Conservation (phyloP, 2,113 vertebrate species). For the Phyllopteryx taeniolatus region DNA sequence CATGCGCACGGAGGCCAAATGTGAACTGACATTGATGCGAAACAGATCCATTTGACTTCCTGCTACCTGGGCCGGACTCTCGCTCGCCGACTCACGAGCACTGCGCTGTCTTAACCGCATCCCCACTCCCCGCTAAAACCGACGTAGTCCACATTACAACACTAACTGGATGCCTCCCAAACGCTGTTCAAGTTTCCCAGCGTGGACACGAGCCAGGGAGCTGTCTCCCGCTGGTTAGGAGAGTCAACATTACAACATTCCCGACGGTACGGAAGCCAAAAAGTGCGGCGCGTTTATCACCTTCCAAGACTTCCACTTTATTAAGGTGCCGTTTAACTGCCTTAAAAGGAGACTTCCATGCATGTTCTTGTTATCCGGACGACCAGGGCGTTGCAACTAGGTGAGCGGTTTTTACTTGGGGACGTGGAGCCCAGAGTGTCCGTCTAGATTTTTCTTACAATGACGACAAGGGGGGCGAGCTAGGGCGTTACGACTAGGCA, state of each 20-base stretch:
- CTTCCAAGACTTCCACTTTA: neutral
- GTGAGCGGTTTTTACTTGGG: neutral
- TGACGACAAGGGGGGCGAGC: neutral
- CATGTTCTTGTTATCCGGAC: neutral
- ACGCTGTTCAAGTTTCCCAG: slow-evolving; percentile 13
- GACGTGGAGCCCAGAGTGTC: neutral
- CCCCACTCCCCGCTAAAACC: slow-evolving; percentile 20
- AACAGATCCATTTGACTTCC: slow-evolving; percentile 13
- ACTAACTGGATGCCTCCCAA: slow-evolving; percentile 12
- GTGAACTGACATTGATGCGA: neutral
- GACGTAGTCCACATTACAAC: neutral
- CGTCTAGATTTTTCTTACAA: too few relatives aligned
- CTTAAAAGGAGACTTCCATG: neutral
- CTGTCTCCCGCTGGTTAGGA: slow-evolving; percentile 12
- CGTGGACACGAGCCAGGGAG: slow-evolving; percentile 8
- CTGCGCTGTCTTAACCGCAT: slow-evolving; percentile 22
- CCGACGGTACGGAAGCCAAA: slow-evolving; percentile 1
- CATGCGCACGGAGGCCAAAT: neutral
- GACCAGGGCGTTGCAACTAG: neutral
- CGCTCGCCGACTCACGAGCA: slow-evolving; percentile 32
- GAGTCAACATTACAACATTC: neutral
- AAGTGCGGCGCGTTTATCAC: neutral
- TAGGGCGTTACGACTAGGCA: neutral
- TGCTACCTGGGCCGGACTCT: slow-evolving; percentile 8
- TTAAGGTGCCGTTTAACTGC: neutral